phyloP scores from a whole-genome alignment of 2,888 invertebrate species.

The Lacanobia oleracea region DNA sequence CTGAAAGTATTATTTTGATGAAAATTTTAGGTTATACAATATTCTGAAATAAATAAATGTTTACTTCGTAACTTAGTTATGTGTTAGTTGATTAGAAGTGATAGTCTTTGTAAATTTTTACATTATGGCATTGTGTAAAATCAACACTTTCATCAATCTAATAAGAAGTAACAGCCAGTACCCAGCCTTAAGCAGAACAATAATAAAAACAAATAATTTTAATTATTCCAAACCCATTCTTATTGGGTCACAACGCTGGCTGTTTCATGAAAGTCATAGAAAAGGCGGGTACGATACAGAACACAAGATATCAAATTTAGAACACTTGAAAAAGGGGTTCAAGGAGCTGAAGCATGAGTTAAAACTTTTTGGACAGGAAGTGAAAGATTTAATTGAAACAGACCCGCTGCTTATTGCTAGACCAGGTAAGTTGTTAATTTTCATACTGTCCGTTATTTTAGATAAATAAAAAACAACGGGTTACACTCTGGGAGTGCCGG shows the following conservation, averaged over 20 bases:
- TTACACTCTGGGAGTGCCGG: no score
- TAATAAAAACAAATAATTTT: constrained; percentile 64
- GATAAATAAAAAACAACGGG: no score
- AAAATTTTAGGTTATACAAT: constrained; percentile 31
- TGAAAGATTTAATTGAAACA: constrained; percentile 91
- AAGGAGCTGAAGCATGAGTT: constrained; percentile 93
- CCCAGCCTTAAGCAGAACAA: constrained; percentile 70
- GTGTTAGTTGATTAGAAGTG: constrained; percentile 13
- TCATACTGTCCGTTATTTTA: no score
- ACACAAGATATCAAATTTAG: constrained; percentile 83
- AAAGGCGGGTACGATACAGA: constrained; percentile 91
- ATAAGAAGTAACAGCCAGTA: constrained; percentile 68
- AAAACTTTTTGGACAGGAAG: constrained; percentile 92
- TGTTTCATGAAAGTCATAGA: constrained; percentile 91
- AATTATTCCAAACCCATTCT: constrained; percentile 63
- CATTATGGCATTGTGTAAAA: constrained; percentile 68
- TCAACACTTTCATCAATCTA: constrained; percentile 62
- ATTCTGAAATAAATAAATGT: constrained; percentile 21
- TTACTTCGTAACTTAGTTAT: constrained; percentile 12
- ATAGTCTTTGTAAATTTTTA: constrained; percentile 15
- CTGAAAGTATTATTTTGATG: constrained; percentile 28
- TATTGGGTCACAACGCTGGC: constrained; percentile 73
- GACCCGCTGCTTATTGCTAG: constrained; percentile 91
- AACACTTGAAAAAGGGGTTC: constrained; percentile 92
- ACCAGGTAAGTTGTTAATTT: constrained; percentile 82